phyloP scores from a whole-genome alignment of 1,140 invertebrate genomes.

The Littorina saxatilis region DNA sequence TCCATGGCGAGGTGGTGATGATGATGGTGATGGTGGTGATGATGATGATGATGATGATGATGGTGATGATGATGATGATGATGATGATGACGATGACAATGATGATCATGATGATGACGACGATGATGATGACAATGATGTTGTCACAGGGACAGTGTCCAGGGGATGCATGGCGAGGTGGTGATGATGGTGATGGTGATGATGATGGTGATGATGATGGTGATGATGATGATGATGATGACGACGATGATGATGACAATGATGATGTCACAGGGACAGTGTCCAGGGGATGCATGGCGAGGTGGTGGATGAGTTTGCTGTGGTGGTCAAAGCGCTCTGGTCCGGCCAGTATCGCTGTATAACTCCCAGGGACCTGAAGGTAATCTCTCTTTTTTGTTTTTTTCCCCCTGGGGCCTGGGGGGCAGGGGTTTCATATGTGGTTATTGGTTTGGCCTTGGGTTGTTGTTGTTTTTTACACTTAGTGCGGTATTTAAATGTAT shows the following conservation, averaged over 20 bases:
- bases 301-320: slow-evolving; percentile 76
- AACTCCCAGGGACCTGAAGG: slow-evolving; percentile 86
- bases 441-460: too few relatives aligned
- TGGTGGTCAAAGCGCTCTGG: slow-evolving; percentile 76
- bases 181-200: background rate
- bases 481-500: too few relatives aligned
- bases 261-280: slow-evolving; percentile 55
- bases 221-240: slow-evolving; percentile 3
- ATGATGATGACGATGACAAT: background rate
- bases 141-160: background rate
- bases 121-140: background rate
- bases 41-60: background rate
- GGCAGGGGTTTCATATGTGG: too few relatives aligned
- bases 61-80: slow-evolving; percentile 53
- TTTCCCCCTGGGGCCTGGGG: background rate
- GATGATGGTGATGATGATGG: background rate
- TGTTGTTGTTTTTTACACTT: too few relatives aligned
- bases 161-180: background rate
- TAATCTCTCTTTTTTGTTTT: slow-evolving; percentile 71
- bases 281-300: slow-evolving; percentile 72
- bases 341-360: slow-evolving; percentile 81
- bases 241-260: background rate
- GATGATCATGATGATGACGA: background rate
- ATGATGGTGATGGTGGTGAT: background rate
- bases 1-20: slow-evolving; percentile 57